phyloP scores from a whole-genome alignment of 2,113 vertebrate genomes.

The Erythrolamprus reginae region DNA sequence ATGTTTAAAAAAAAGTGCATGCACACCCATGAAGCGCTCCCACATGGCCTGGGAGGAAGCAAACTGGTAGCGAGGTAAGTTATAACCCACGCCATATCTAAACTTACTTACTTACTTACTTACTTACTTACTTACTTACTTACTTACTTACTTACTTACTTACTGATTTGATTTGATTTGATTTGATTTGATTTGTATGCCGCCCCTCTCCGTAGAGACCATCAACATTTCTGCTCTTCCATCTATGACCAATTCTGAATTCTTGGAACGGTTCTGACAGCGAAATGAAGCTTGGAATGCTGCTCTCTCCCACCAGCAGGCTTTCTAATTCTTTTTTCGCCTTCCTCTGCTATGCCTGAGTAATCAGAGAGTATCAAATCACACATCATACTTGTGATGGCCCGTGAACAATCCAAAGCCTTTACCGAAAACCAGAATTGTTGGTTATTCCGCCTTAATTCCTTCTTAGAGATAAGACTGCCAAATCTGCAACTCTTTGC shows the following conservation, averaged over 20 bases:
- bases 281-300: not conserved
- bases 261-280: not conserved
- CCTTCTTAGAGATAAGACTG: not conserved
- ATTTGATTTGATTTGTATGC: no score
- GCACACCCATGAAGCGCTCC: no score
- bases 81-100: no score
- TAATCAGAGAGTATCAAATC: not conserved
- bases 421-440: not conserved
- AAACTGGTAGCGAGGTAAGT: no score
- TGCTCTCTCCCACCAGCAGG: not conserved
- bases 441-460: not conserved
- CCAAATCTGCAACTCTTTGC: not conserved
- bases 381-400: not conserved
- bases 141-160: no score
- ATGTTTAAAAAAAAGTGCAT: no score
- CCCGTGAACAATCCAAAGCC: not conserved
- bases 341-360: not conserved
- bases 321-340: not conserved
- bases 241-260: not conserved
- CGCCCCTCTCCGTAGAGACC: no score
- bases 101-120: no score
- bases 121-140: no score
- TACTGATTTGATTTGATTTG: no score
- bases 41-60: no score
- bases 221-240: not conserved